Evolutionary conservation across 2,113 vertebrate genomes (phyloP), one percentile per base, ranked within the genome.

Genomic region (Empidonax alnorum): DNA sequence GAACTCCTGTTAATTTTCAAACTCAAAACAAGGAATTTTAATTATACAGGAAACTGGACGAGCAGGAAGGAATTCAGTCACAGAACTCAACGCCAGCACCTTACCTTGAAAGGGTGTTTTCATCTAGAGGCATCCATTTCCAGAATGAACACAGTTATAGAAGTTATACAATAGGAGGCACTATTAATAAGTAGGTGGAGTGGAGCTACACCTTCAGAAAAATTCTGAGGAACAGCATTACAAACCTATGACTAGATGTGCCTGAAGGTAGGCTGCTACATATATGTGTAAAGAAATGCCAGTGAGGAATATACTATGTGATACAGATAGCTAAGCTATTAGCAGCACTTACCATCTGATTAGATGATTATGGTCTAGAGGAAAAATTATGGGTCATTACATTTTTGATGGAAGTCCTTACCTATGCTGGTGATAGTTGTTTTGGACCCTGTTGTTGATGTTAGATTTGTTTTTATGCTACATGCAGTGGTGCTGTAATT

Each of bases 381-480:
- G 77, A 28, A 96, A 90, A 97, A 97, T 96, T 96, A 95, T 85
- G 83, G 80, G 42, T 73, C 91, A 92, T 97, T 96, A 95, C n/a
- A 88, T 80, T 96, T 98, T 94, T 96, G 79, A 88, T 97, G 79
- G 52, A 96, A 92, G 78, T 85, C 73, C 93, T 96, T 97, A 95
- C 87, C 30, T 55, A 8, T 14, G 81, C 71, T 94, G 87, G 91
- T 37, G 83, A 74, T 85, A 24, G 5, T 86, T 93, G 63, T 91
- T 97, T 96, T 96, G 91, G 84, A 96, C 50, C 65, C 63, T 86
- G 42, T 86, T 91, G 41, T 37, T 92, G 65, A 82, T 66, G 41
- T 87, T 79, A 47, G 71, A 47, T 92, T 80, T 92, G 58, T 68
- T 87, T 73, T 53, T 92, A 41, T 52, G 30, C 52, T 28, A 55